These are phyloP conservation scores for Channallabes apus DNA, from an alignment of 2,797 vertebrate species.

Conservation along the genomic window DNA sequence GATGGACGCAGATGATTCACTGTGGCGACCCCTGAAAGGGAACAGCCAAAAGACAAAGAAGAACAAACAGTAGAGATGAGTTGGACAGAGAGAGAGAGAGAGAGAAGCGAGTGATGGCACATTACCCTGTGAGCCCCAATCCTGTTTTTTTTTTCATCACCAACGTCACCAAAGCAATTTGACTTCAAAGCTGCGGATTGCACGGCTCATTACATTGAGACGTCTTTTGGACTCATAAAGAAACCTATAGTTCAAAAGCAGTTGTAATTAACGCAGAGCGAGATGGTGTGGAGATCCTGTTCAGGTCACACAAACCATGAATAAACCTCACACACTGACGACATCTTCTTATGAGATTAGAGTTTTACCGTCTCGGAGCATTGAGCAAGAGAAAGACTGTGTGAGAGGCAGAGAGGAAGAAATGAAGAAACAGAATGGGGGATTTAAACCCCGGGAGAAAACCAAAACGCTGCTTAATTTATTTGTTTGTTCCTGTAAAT, in stretches of 20 bases:
- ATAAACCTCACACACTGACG: slow-evolving; percentile 35
- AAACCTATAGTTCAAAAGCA: slow-evolving; percentile 64
- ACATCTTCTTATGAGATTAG: neutral
- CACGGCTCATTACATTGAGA: slow-evolving; percentile 63
- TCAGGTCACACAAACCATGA: slow-evolving; percentile 51
- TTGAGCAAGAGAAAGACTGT: no score
- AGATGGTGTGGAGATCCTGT: slow-evolving; percentile 55
- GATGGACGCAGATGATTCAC: no score
- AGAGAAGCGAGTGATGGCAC: no score
- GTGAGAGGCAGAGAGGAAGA: no score
- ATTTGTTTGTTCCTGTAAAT: neutral
- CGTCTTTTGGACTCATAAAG: slow-evolving; percentile 50
- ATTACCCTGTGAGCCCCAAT: no score
- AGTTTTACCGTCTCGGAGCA: neutral
- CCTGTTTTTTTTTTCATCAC: slow-evolving; percentile 41
- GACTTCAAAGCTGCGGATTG: slow-evolving; percentile 70
- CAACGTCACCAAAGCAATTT: slow-evolving; percentile 68
- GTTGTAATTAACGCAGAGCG: slow-evolving; percentile 63
- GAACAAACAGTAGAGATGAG: no score
- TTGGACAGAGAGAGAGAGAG: no score
- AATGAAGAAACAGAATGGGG: neutral
- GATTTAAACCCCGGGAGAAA: neutral
- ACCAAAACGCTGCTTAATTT: neutral
- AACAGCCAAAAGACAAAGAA: no score
- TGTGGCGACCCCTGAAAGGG: no score